These are phyloP conservation scores for Drosophila punjabiensis DNA, from an alignment of 1,140 invertebrate species.

Conservation along the genomic window DNA sequence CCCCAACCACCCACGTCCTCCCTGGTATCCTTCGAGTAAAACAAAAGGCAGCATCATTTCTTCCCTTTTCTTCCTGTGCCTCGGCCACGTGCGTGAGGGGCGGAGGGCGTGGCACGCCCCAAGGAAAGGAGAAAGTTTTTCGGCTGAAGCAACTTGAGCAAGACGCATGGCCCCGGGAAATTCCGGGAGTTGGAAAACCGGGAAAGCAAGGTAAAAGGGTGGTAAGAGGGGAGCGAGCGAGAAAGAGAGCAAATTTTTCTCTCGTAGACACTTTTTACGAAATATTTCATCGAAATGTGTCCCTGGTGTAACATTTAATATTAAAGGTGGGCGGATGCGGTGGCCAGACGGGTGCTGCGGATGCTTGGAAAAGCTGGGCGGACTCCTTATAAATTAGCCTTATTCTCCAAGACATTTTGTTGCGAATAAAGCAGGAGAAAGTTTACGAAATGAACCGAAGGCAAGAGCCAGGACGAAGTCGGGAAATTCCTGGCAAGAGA, in stretches of 20 bases:
- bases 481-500: constrained; percentile 25
- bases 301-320: constrained; percentile 85
- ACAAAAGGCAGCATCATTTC: constrained; percentile 76
- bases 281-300: constrained; percentile 86
- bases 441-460: constrained; percentile 68
- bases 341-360: constrained; percentile 9
- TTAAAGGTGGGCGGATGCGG: constrained; percentile 74
- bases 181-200: constrained; percentile 22
- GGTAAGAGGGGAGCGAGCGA: constrained; percentile 1
- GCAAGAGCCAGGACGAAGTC: not conserved
- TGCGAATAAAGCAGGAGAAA: constrained; percentile 80
- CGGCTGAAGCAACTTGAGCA: constrained; percentile 63
- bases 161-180: constrained; percentile 59
- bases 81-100: constrained; percentile 73
- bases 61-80: constrained; percentile 37
- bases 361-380: constrained; percentile 13
- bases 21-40: constrained; percentile 29
- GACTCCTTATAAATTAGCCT: constrained; percentile 83
- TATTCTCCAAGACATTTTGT: constrained; percentile 84
- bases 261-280: constrained; percentile 85
- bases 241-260: constrained; percentile 69
- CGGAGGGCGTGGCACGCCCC: constrained; percentile 58
- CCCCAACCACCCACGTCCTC: not conserved
- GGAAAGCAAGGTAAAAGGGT: constrained; percentile 9
- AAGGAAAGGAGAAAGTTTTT: constrained; percentile 84